A percentile compares a stretch with the other conserved stretches of the same genome.
phyloP scores from a whole-genome alignment of 1,140 invertebrate genomes.

The Anagrus nilaparvatae region DNA sequence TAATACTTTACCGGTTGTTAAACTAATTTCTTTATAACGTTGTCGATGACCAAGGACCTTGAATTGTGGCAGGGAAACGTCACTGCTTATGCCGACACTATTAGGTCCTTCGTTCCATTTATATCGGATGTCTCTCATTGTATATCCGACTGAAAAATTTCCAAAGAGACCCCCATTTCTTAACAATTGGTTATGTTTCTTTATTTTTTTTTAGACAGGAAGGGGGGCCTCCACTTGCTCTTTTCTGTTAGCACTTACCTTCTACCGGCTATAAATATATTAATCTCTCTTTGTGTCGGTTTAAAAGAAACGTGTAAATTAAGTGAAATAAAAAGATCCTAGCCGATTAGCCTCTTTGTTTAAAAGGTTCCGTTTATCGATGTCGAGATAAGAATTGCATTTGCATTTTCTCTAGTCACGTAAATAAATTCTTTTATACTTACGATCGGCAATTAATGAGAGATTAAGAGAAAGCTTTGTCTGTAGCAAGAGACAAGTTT shows the following conservation, averaged over 20 bases:
- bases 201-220: constrained; percentile 18
- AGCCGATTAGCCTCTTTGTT: no score
- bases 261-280: not conserved
- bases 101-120: constrained; percentile 88
- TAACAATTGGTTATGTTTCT: constrained; percentile 54
- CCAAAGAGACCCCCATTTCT: constrained; percentile 53
- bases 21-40: constrained; percentile 82
- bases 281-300: no score
- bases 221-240: constrained; percentile 44
- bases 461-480: not conserved
- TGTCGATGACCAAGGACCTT: constrained; percentile 83
- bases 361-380: no score
- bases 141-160: constrained; percentile 85
- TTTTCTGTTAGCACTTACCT: constrained; percentile 11
- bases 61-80: constrained; percentile 91
- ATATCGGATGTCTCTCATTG: constrained; percentile 93
- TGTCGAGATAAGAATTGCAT: not conserved
- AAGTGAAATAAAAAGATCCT: no score
- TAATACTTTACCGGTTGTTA: constrained; percentile 75
- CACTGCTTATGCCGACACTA: constrained; percentile 83
- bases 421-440: not conserved
- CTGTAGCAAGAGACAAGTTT: no score
- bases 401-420: not conserved
- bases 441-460: not conserved
- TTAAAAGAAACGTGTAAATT: no score